These are phyloP conservation scores for Tetranychus piercei DNA, from an alignment of 2,888 invertebrate species.

Conservation along the genomic window DNA sequence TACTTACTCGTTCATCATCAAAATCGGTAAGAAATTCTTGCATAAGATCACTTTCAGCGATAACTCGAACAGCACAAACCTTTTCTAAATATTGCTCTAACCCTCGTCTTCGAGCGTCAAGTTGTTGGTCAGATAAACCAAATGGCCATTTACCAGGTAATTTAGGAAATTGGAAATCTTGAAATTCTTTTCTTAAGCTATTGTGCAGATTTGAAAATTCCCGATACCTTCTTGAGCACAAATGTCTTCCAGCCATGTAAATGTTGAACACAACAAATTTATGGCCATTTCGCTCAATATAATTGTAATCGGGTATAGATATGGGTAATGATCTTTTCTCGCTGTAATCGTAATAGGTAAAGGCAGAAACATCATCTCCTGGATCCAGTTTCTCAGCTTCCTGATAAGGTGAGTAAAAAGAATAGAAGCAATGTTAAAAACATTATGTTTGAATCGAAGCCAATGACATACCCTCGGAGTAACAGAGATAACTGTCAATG, in stretches of 20 bases:
- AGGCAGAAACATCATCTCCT: conserved; percentile 59
- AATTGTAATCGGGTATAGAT: conserved; percentile 80
- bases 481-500: conserved; percentile 86
- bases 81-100: conserved; percentile 94
- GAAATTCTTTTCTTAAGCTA: conserved; percentile 75
- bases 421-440: neutral
- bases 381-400: conserved; percentile 67
- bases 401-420: conserved; percentile 33
- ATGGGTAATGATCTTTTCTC: conserved; percentile 66
- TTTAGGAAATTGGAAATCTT: conserved; percentile 88
- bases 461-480: conserved; percentile 45
- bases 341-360: conserved; percentile 63
- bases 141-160: conserved; percentile 98
- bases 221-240: conserved; percentile 85
- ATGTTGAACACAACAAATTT: conserved; percentile 58
- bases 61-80: conserved; percentile 90
- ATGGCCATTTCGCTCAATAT: conserved; percentile 44
- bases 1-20: conserved; percentile 39
- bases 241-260: conserved; percentile 93
- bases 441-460: conserved; percentile 32
- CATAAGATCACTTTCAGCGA: conserved; percentile 88
- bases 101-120: conserved; percentile 79
- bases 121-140: conserved; percentile 81
- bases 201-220: conserved; percentile 81
- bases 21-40: conserved; percentile 90